Evolutionary conservation across 2,888 invertebrate genomes (phyloP).

Genomic region (Drosophila longiperda): DNA sequence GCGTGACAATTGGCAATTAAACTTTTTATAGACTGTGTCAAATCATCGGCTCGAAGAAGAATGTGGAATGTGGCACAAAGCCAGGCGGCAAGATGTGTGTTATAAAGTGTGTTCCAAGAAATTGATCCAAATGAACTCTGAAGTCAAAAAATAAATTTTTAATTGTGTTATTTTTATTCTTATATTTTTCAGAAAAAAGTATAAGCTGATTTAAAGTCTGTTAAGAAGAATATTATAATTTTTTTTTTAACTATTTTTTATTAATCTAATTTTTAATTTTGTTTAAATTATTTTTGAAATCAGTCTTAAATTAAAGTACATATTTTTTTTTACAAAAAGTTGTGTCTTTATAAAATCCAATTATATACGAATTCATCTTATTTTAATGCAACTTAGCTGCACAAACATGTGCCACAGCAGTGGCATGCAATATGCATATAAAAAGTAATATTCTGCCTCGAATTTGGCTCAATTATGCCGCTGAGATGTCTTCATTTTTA

Average conservation of each 20-base stretch:
- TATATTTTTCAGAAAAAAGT: neutral
- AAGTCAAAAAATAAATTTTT: neutral
- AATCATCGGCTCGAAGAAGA: slow-evolving; percentile 14
- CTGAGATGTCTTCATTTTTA: slow-evolving; percentile 28
- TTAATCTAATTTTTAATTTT: too few species aligned
- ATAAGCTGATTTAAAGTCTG: neutral
- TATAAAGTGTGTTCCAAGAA: neutral
- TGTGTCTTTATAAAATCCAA: neutral
- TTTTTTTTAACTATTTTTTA: neutral
- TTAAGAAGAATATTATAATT: neutral
- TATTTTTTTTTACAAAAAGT: neutral
- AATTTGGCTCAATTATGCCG: slow-evolving; percentile 20
- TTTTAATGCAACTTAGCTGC: neutral
- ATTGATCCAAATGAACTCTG: neutral
- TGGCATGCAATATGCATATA: neutral
- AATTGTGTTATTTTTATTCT: neutral
- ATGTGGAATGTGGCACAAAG: neutral
- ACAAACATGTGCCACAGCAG: neutral
- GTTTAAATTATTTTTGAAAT: too few species aligned
- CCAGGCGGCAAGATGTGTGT: neutral
- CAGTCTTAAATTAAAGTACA: too few species aligned
- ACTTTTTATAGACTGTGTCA: slow-evolving; percentile 39
- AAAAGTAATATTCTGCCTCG: neutral
- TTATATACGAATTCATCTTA: too few species aligned
- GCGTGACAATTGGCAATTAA: slow-evolving; percentile 29